phyloP scores from a whole-genome alignment of 2,888 invertebrate species.

The Cephus runcator region DNA sequence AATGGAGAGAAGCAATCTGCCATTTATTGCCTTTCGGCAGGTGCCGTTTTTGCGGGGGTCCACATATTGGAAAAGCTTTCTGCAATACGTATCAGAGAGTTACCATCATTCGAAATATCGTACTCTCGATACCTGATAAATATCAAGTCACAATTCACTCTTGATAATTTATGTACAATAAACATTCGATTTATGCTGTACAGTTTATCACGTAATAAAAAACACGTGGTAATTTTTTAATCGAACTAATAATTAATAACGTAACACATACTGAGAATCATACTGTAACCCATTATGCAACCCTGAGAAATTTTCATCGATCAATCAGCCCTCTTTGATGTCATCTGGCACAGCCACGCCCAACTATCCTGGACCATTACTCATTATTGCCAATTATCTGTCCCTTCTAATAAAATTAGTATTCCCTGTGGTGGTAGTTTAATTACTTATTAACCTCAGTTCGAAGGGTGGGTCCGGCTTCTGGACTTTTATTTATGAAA shows the following conservation, averaged over 20 bases:
- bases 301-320: slow-evolving; percentile 13
- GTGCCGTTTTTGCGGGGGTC: slow-evolving; percentile 27
- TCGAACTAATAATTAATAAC: neutral
- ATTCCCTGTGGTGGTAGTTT: slow-evolving; percentile 10
- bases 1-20: slow-evolving; percentile 40
- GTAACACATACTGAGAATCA: neutral
- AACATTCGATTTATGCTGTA: neutral
- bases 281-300: neutral
- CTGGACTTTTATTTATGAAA: neutral
- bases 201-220: neutral
- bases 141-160: neutral
- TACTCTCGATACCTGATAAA: neutral
- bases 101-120: neutral
- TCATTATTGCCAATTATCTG: slow-evolving; percentile 46
- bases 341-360: slow-evolving; percentile 21
- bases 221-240: neutral
- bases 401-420: slow-evolving; percentile 37
- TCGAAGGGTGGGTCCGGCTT: neutral
- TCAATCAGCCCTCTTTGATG: slow-evolving; percentile 32
- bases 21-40: slow-evolving; percentile 46
- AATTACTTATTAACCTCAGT: neutral
- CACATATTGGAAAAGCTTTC: neutral
- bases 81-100: neutral
- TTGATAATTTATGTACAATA: neutral
- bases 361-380: slow-evolving; percentile 25